Conservation (phyloP, 2,888 invertebrate species). For the Frankliniella intonsa region DNA sequence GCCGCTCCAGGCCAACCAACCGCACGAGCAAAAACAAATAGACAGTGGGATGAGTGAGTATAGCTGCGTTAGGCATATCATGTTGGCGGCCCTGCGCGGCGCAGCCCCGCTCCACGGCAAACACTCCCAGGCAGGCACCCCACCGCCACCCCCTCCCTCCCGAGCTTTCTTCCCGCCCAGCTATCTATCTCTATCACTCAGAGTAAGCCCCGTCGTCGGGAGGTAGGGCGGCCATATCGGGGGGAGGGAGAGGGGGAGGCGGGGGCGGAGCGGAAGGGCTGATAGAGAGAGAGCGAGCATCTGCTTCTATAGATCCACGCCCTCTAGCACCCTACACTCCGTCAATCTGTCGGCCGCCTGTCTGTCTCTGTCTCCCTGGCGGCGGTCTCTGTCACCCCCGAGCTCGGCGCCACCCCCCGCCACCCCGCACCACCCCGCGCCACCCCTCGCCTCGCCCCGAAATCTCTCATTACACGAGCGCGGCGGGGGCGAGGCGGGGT, state of each 20-base stretch:
- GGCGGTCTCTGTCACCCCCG: too few relatives aligned
- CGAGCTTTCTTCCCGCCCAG: neutral
- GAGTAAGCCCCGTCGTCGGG: constrained; percentile 5
- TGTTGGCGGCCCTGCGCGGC: neutral
- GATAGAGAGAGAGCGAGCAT: neutral
- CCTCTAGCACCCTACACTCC: neutral
- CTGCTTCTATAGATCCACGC: neutral
- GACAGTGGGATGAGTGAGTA: constrained; percentile 11
- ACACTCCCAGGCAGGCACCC: neutral
- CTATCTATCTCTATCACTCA: constrained; percentile 14
- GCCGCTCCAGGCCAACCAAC: neutral
- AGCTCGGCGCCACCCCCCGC: too few relatives aligned
- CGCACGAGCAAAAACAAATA: neutral
- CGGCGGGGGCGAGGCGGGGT: too few relatives aligned
- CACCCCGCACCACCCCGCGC: neutral
- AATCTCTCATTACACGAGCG: neutral
- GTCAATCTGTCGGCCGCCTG: neutral
- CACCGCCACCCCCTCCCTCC: neutral
- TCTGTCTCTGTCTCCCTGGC: neutral
- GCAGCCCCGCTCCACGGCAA: neutral
- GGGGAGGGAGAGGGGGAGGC: neutral
- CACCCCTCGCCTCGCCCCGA: neutral
- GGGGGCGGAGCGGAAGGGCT: neutral
- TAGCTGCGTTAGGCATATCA: constrained; percentile 4
- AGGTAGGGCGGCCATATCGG: neutral